Evolutionary conservation across 2,888 invertebrate genomes (phyloP).

Genomic region (Endotricha flammealis): DNA sequence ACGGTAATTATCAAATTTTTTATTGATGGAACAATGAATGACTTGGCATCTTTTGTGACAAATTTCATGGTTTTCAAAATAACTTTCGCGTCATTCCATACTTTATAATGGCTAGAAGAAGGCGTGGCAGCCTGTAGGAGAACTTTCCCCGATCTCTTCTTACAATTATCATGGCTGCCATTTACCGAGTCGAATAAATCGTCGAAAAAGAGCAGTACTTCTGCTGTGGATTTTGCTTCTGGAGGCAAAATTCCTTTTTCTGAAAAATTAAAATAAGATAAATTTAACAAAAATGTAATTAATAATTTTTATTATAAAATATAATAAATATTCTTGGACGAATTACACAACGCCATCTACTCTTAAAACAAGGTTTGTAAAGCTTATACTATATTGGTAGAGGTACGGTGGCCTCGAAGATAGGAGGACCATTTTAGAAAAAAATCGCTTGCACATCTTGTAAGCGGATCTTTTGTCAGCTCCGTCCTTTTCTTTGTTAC

Average conservation of each 20-base stretch:
- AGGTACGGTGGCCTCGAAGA: too few relatives aligned
- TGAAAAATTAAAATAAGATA: neutral
- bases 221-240: conserved; percentile 10
- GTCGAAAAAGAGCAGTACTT: conserved; percentile 11
- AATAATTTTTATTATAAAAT: neutral
- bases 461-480: too few relatives aligned
- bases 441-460: too few relatives aligned
- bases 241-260: conserved; percentile 1
- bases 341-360: too few relatives aligned
- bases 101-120: neutral
- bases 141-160: conserved; percentile 1
- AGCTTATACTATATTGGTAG: too few relatives aligned
- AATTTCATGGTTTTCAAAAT: too few relatives aligned
- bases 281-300: neutral
- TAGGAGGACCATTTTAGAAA: too few relatives aligned
- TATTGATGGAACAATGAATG: neutral
- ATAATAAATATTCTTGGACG: too few relatives aligned
- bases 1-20: conserved; percentile 3
- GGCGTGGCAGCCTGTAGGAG: neutral
- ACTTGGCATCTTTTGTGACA: neutral
- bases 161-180: conserved; percentile 9
- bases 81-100: conserved; percentile 1
- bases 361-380: too few relatives aligned
- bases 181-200: conserved; percentile 12
- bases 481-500: too few relatives aligned